Conservation (phyloP, 2,888 invertebrate species). For the Taphrorychus bicolor region DNA sequence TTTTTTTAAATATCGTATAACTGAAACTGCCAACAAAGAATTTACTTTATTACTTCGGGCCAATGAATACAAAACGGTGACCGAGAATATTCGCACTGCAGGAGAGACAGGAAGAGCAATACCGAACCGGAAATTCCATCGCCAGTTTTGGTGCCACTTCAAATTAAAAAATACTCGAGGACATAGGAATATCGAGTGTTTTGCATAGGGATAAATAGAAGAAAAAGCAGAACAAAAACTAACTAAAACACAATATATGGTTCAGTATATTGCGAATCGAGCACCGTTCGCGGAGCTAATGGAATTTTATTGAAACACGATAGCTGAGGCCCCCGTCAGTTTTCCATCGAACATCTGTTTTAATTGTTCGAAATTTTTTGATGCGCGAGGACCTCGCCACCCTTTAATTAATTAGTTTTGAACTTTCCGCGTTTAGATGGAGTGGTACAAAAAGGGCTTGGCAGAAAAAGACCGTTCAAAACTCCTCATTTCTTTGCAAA, state of each 20-base stretch:
- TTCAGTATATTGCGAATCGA: background rate
- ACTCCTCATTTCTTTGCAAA: no score
- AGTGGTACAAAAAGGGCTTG: background rate
- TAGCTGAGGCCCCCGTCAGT: background rate
- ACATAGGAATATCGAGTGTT: constrained; percentile 1
- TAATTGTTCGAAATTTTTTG: background rate
- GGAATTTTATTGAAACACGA: constrained; percentile 6
- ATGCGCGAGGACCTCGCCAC: background rate
- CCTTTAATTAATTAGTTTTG: background rate
- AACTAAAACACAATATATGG: background rate
- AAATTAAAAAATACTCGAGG: background rate
- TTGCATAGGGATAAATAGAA: background rate
- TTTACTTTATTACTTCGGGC: no score
- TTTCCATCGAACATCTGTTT: background rate
- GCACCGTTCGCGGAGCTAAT: constrained; percentile 3
- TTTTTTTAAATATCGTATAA: no score
- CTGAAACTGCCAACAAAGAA: no score
- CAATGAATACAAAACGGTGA: no score
- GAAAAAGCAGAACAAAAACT: background rate
- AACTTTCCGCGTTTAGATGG: no score
- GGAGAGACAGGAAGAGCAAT: background rate
- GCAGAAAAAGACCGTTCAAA: no score
- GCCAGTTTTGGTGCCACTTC: background rate
- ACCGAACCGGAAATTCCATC: background rate
- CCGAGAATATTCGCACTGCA: no score